Evolutionary conservation across 1,140 invertebrate species (phyloP), one percentile per base, ranked within the genome.

Genomic region (Campodea augens): DNA sequence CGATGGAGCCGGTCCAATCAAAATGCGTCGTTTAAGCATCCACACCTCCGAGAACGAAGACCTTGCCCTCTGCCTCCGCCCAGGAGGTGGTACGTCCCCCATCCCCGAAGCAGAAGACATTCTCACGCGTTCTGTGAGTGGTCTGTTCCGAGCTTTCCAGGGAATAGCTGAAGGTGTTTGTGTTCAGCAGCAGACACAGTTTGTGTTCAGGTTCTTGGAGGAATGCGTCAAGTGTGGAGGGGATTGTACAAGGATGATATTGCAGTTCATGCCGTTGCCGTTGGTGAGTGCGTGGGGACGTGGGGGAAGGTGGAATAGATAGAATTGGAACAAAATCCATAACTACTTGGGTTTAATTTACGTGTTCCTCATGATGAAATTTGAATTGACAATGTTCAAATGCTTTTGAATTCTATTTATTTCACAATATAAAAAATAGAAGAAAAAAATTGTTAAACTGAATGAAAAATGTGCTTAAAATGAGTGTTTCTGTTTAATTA

Each of bases 131-230:
- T 69, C 74, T 20, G 55, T 80, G 1, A 70, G 73, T 44, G 66
- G 71, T 48, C 60, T 86, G 3, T 84, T 82, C 51, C 72, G 71
- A 20, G 71, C 76, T 38, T 81, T 89, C 50, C 68, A 73, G 10
- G 72, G 77, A 44, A 70, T 87, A 15, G 74, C 77, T n/a, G 72
- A 72, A 13, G 74, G 77, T 51, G 77, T 81, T 50, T 73, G 74
- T 0, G 73, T 90, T 0, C 82, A 81, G 13, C 81, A 84, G 41
- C 79, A 87, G 52, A 84, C 82, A 4, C 75, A 85, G 54, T 90
- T 91, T 60, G 80, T 88, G 42, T 73, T 87, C 46, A 72, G 81
- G 51, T 84, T 92, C 58, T 64, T 90, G n/a, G 70, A 80, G 43
- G 70, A 78, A 52, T 69, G 82, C 22, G 81, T 90, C 2, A 72